phyloP scores from a whole-genome alignment of 2,797 vertebrate species.

The Knipowitschia caucasica region DNA sequence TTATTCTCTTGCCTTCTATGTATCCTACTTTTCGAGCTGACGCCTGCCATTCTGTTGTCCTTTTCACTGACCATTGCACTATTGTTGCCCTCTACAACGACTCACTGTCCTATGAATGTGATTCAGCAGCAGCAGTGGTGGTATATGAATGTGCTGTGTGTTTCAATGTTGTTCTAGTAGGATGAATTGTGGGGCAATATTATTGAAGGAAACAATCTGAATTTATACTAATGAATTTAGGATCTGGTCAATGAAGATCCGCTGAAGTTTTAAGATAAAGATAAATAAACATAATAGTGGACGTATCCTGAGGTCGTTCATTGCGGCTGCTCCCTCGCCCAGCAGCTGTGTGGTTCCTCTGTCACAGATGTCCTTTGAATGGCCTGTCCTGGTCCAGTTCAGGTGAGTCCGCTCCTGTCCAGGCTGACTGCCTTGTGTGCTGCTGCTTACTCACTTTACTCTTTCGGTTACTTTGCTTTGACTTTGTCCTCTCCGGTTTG shows the following conservation, averaged over 20 bases:
- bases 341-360: constrained; percentile 70
- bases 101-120: constrained; percentile 14
- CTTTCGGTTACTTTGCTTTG: constrained; percentile 60
- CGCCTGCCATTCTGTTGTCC: constrained; percentile 53
- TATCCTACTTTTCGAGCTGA: constrained; percentile 61
- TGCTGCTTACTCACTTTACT: constrained; percentile 50
- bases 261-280: constrained; percentile 3
- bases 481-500: constrained; percentile 56
- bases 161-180: constrained; percentile 41
- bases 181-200: constrained; percentile 25
- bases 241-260: neutral
- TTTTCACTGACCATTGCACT: constrained; percentile 40
- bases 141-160: constrained; percentile 39
- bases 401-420: constrained; percentile 77
- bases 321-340: constrained; percentile 59
- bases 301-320: constrained; percentile 7
- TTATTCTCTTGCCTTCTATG: constrained; percentile 56
- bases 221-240: neutral
- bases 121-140: constrained; percentile 29
- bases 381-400: constrained; percentile 66
- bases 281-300: neutral
- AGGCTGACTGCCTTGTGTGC: constrained; percentile 58
- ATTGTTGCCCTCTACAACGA: constrained; percentile 23
- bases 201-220: neutral
- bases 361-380: constrained; percentile 75